Evolutionary conservation across 2,888 invertebrate species (phyloP), one percentile per base, ranked within the genome.

Genomic region (Chrysodeixis includens): DNA sequence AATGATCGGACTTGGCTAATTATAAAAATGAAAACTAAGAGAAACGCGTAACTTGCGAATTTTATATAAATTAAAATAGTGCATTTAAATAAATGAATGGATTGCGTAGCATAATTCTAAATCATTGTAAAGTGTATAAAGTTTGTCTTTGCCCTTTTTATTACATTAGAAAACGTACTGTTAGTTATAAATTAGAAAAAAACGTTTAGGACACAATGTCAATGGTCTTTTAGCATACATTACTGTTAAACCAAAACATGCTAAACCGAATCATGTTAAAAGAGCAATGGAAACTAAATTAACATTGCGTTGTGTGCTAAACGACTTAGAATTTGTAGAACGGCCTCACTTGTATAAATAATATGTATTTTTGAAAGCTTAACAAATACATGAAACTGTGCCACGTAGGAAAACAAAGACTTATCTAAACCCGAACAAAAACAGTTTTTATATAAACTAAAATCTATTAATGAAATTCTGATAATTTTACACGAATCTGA

Each of bases 91-190:
- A 81, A 40, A 78, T 76, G 70, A 76, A 83, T 85, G 84, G 83
- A 88, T 89, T 90, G 93, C 94, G 94, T 94, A 94, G 92, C 87
- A 92, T 92, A 89, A 94, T 93, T 94, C 94, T 93, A 93, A 94
- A 92, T 85, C 76, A 84, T 86, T 93, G 93, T 94, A 94, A 92
- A 93, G 79, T 93, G 93, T 94, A 94, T 89, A 92, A 82, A 78
- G 76, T 83, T 81, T 80, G 75, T 77, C 75, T 73, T 74, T 83
- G 74, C 72, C 53, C 76, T 70, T 72, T 74, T 70, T 69, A 20
- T 73, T 26, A 26, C 26, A 77, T 63, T 80, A 71, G 79, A 62
- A 52, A 69, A 61, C 30, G 32, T 76, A 66, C 63, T 59, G 59
- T 71, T 71, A 76, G 61, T 26, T 56, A 49, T 63, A 58, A 67